Conservation (phyloP, 2,113 vertebrate genomes). For the Gymnocephalus cernua region DNA sequence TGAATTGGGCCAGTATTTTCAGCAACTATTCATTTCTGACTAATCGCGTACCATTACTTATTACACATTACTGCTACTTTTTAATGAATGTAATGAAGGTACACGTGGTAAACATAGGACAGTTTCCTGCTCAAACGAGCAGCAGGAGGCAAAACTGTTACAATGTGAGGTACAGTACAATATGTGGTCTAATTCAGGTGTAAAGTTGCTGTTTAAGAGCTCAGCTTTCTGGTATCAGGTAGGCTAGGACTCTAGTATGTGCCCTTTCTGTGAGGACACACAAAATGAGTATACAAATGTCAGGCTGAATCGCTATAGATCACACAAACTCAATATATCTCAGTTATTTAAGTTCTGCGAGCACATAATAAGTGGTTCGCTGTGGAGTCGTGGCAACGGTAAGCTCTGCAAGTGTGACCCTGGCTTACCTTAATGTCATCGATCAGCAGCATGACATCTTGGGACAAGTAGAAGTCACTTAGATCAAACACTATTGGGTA, state of each 20-base stretch:
- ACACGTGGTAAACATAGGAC: too few relatives aligned
- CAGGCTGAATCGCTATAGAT: background rate
- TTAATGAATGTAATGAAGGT: background rate
- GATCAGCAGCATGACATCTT: constrained; percentile 98
- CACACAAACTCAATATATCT: constrained; percentile 5
- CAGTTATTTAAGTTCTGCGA: constrained; percentile 16
- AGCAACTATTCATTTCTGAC: background rate
- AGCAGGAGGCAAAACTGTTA: background rate
- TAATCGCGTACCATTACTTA: background rate
- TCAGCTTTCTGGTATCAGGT: background rate
- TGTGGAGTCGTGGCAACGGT: background rate
- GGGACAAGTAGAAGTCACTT: constrained; percentile 99
- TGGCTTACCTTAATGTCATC: constrained; percentile 96
- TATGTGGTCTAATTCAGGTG: background rate
- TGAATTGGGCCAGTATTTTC: background rate
- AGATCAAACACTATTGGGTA: constrained; percentile 99
- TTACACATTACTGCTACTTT: background rate
- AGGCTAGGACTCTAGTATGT: background rate
- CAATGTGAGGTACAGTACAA: background rate
- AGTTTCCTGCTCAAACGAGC: background rate
- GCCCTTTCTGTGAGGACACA: background rate
- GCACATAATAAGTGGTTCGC: constrained; percentile 10
- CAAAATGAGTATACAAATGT: constrained; percentile 11
- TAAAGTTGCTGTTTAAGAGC: background rate
- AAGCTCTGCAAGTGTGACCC: constrained; percentile 2